Evolutionary conservation across 2,888 invertebrate species (phyloP).

Genomic region (Plusia festucae): DNA sequence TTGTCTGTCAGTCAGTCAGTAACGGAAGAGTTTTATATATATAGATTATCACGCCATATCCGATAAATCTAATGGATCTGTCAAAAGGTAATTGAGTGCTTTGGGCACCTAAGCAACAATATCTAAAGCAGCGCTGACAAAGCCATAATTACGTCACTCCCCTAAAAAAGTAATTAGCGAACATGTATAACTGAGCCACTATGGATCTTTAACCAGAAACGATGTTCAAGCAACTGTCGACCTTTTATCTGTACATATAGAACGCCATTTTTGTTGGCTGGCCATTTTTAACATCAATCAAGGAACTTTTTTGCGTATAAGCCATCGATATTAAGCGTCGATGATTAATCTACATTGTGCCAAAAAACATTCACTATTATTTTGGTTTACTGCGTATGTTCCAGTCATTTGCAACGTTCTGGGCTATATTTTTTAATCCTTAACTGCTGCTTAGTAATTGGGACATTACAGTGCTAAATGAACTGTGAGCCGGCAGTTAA

Average conservation of each 20-base stretch:
- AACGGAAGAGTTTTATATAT: no score
- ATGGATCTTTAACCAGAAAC: conserved; percentile 23
- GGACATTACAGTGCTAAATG: conserved; percentile 42
- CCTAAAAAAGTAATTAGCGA: conserved; percentile 55
- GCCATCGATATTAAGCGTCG: conserved; percentile 57
- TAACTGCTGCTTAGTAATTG: conserved; percentile 43
- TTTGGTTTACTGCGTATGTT: conserved; percentile 30
- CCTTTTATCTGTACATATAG: conserved; percentile 26
- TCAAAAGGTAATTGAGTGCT: conserved; percentile 20
- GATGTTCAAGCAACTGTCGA: conserved; percentile 30
- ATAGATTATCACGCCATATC: conserved; percentile 36
- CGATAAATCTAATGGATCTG: conserved; percentile 24
- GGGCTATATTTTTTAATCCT: conserved; percentile 42
- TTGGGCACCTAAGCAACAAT: conserved; percentile 22
- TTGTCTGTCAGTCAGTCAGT: no score
- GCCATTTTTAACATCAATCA: conserved; percentile 55
- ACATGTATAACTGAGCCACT: conserved; percentile 15
- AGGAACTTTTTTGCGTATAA: conserved; percentile 56
- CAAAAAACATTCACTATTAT: conserved; percentile 50
- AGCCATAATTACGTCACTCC: conserved; percentile 40
- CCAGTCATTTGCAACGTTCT: conserved; percentile 34
- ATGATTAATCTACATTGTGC: conserved; percentile 59
- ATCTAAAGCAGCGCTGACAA: conserved; percentile 28
- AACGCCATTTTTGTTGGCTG: conserved; percentile 27
- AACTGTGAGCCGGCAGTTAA: conserved; percentile 38